Percentiles rank a stretch among this genome's conserved stretches.
phyloP scores from a whole-genome alignment of 2,113 vertebrate genomes.

The Chinchilla lanigera region DNA sequence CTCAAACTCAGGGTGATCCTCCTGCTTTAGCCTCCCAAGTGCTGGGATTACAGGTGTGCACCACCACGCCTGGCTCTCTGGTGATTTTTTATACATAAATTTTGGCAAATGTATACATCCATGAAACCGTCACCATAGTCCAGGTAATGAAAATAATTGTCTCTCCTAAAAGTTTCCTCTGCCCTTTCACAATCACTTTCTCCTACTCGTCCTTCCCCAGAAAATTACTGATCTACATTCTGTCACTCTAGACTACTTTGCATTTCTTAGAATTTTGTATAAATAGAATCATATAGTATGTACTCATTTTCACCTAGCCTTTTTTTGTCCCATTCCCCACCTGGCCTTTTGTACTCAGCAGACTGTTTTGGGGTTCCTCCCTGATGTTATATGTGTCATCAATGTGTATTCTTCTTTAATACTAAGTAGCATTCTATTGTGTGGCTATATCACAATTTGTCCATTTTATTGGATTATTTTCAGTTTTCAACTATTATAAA shows the following conservation, averaged over 20 bases:
- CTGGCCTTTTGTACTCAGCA: background rate
- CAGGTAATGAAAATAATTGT: background rate
- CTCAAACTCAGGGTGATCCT: too few relatives aligned
- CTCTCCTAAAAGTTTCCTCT: background rate
- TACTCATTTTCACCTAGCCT: background rate
- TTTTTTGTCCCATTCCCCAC: too few relatives aligned
- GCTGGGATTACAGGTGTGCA: too few relatives aligned
- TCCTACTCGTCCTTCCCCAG: background rate
- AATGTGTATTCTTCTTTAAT: background rate
- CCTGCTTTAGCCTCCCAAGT: too few relatives aligned
- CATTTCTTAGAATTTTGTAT: background rate
- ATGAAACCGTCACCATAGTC: background rate
- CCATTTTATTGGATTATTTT: background rate
- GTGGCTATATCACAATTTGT: background rate
- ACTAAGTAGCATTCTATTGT: background rate
- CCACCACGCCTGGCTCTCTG: too few relatives aligned
- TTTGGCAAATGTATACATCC: background rate
- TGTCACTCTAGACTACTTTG: background rate
- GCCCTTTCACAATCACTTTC: background rate
- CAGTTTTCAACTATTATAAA: background rate
- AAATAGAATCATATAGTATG: background rate
- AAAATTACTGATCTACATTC: background rate
- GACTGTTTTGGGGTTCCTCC: background rate
- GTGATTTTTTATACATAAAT: background rate
- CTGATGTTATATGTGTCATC: background rate